Conservation (phyloP, 2,797 vertebrate genomes). For the Brotogeris chrysoptera region DNA sequence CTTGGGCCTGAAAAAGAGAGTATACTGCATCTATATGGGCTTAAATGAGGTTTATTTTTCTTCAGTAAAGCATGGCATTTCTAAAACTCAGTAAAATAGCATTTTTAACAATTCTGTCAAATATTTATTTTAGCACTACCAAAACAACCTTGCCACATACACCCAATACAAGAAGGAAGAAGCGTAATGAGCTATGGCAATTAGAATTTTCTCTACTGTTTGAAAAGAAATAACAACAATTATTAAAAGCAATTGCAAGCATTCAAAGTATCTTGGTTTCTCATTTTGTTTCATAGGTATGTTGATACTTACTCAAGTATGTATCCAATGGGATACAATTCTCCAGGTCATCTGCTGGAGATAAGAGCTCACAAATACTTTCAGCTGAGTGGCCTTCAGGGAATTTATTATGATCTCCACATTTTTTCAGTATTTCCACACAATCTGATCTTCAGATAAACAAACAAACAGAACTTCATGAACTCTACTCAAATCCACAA, state of each 20-base stretch:
- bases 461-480: not conserved
- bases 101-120: not conserved
- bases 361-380: constrained; percentile 93
- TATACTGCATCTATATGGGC: not conserved
- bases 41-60: not conserved
- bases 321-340: constrained; percentile 92
- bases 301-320: constrained; percentile 88
- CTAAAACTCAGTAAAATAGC: not conserved
- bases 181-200: not conserved
- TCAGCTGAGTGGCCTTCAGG: constrained; percentile 92
- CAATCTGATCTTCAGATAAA: constrained; percentile 90
- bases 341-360: constrained; percentile 90
- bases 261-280: not conserved
- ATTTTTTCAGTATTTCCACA: constrained; percentile 94
- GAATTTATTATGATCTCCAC: constrained; percentile 92
- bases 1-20: constrained; percentile 83
- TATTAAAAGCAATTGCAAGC: not conserved
- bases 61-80: not conserved
- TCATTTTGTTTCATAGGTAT: not conserved
- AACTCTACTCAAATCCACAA: not conserved
- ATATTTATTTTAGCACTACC: not conserved
- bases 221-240: not conserved
- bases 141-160: not conserved
- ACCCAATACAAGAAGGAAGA: not conserved
- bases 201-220: not conserved